Evolutionary conservation across 2,113 vertebrate genomes (phyloP), one percentile per base, ranked within the genome.

Genomic region (Aegotheles bennettii): DNA sequence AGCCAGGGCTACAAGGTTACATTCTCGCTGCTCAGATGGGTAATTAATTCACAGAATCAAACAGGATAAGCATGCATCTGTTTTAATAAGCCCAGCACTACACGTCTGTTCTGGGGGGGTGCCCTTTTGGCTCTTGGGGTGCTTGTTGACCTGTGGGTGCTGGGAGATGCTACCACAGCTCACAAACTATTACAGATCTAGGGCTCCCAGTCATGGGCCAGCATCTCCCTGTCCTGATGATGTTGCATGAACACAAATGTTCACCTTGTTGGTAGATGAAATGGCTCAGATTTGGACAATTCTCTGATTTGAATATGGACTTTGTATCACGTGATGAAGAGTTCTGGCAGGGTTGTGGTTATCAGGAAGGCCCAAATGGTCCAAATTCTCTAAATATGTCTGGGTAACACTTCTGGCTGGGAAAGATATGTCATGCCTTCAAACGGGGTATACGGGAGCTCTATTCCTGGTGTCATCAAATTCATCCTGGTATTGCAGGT

Each of bases 291-390:
- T 63, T 63, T 75, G 73, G 42, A 48, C 29, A 78, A 59, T 51
- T 83, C 23, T 51, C 43, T 57, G 9, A 25, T 90, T 54, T 67
- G 47, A 25, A 40, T 59, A 11, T 10, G 35, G 16, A 5, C 33
- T 86, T 90, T 67, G 63, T 69, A 33, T 65, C 25, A 28, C 56
- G 16, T 40, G 57, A 77, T 2, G 13, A 81, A 42, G 29, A 78
- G 35, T 13, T 76, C 38, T 2, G 3, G 35, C 2, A 5, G n/a
- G 43, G 12, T 11, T 0, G 1, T 33, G 38, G 28, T 31, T 53
- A 23, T 21, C 28, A 74, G 50, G 64, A 89, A 71, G 24, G 33
- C 18, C 35, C 31, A 88, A 64, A 53, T 38, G 21, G 31, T 54
- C 54, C 60, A 89, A 74, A 73, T 51, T n/a, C 53, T 79, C 64